Conservation (phyloP, 2,888 invertebrate species). For the Bugula neritina region DNA sequence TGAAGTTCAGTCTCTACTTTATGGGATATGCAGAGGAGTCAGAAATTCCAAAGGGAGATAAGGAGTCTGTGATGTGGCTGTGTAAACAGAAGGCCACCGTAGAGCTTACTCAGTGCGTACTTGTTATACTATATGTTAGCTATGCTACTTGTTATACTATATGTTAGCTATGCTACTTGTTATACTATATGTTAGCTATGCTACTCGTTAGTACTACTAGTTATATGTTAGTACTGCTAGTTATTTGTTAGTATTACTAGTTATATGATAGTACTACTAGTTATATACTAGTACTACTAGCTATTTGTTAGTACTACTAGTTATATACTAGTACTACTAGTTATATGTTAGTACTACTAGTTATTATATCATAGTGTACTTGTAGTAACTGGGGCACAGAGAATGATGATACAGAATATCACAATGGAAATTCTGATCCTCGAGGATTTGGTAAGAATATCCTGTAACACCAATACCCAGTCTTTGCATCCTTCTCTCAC, state of each 20-base stretch:
- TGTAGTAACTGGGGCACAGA: constrained; percentile 93
- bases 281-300: background rate
- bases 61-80: constrained; percentile 69
- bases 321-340: background rate
- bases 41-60: constrained; percentile 68
- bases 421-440: constrained; percentile 84
- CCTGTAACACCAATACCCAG: too few relatives aligned
- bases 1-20: constrained; percentile 85
- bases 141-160: background rate
- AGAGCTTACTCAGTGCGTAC: constrained; percentile 81
- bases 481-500: too few relatives aligned
- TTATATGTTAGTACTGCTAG: too few relatives aligned
- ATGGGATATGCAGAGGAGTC: constrained; percentile 76
- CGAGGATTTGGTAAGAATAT: constrained; percentile 73
- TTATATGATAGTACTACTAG: too few relatives aligned
- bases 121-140: background rate
- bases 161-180: background rate
- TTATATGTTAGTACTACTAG: too few relatives aligned
- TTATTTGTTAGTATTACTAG: too few relatives aligned
- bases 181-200: background rate
- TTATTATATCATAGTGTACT: too few relatives aligned
- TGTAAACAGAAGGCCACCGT: constrained; percentile 77
- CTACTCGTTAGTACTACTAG: background rate
- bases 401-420: constrained; percentile 67
- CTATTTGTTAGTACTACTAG: too few relatives aligned